Conservation (phyloP, 2,113 vertebrate species). For the Pungitius pungitius region DNA sequence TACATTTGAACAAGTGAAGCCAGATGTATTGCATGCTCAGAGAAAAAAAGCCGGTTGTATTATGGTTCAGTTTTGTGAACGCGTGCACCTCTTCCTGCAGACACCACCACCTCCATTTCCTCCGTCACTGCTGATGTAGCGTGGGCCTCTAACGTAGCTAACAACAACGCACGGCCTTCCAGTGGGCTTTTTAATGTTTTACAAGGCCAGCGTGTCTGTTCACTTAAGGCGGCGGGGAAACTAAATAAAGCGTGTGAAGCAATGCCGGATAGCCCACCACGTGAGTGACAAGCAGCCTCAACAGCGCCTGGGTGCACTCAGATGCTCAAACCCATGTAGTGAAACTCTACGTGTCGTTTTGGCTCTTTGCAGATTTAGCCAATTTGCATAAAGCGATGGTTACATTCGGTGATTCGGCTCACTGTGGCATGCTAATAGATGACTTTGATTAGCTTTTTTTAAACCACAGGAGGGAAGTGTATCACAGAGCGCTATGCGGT, state of each 20-base stretch:
- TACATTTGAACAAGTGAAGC: not conserved
- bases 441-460: constrained; percentile 16
- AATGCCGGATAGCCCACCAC: constrained; percentile 51
- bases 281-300: constrained; percentile 57
- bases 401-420: constrained; percentile 36
- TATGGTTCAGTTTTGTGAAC: not conserved
- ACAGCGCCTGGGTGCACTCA: constrained; percentile 52
- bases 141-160: constrained; percentile 38
- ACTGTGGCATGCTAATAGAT: constrained; percentile 7
- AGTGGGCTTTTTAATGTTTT: constrained; percentile 68
- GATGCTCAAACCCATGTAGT: constrained; percentile 23
- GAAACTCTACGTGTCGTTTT: constrained; percentile 37
- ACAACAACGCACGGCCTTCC: constrained; percentile 57
- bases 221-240: constrained; percentile 60
- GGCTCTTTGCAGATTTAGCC: constrained; percentile 39
- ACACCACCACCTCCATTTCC: constrained; percentile 12
- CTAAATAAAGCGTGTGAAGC: constrained; percentile 74
- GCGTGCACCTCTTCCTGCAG: constrained; percentile 10
- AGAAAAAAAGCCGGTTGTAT: not conserved
- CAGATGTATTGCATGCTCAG: not conserved
- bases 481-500: not conserved
- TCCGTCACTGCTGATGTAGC: constrained; percentile 19
- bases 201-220: constrained; percentile 62
- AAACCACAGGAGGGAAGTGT: not conserved
- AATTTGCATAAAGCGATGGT: constrained; percentile 31